Evolutionary conservation across 2,888 invertebrate genomes (phyloP).

Genomic region (Rhogogaster chlorosoma): DNA sequence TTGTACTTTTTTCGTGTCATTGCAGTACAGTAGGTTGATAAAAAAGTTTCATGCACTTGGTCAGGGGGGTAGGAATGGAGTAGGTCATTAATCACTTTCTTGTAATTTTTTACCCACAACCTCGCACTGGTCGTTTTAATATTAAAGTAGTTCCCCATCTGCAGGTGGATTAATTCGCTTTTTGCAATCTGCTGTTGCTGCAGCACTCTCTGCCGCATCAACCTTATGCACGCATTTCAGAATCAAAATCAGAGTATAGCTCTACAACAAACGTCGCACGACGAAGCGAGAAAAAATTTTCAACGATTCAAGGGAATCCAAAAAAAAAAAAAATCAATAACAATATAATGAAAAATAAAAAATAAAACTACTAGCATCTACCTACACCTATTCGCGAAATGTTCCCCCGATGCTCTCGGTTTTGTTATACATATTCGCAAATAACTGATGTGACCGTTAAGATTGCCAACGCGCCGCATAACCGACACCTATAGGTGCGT

Average conservation of each 20-base stretch:
- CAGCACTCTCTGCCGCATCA: not conserved
- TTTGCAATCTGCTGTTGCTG: constrained; percentile 11
- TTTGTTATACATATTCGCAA: constrained; percentile 24
- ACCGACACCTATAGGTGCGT: not conserved
- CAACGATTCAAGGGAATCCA: not conserved
- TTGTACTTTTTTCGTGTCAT: constrained; percentile 41
- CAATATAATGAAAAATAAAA: too few species aligned
- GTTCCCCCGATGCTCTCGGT: not conserved
- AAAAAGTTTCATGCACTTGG: too few species aligned
- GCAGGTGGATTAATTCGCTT: constrained; percentile 43
- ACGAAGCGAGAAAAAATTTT: too few species aligned
- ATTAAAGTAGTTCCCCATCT: constrained; percentile 31
- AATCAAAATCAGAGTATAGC: too few species aligned
- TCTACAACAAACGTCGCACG: too few species aligned
- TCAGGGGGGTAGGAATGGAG: not conserved
- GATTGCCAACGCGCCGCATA: not conserved
- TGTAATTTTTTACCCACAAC: constrained; percentile 30
- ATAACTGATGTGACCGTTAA: constrained; percentile 37
- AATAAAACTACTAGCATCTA: too few species aligned
- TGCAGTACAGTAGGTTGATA: not conserved
- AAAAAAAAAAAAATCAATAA: not conserved
- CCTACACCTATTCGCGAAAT: constrained; percentile 16
- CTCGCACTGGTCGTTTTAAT: constrained; percentile 33
- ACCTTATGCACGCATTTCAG: not conserved
- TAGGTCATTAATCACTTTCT: constrained; percentile 42